Conservation (phyloP, 2,113 vertebrate genomes). For the Hipposideros armiger region DNA sequence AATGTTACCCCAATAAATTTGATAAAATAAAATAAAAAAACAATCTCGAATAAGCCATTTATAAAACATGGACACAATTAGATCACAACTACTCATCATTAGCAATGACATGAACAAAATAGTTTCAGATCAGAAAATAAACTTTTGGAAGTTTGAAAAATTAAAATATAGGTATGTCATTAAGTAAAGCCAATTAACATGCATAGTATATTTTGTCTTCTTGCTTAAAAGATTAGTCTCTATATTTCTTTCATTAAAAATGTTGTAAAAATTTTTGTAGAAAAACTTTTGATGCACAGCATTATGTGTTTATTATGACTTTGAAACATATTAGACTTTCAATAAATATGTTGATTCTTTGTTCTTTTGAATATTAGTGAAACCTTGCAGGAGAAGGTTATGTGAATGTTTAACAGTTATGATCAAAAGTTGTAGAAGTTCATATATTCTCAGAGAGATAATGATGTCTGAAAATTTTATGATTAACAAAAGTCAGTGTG, state of each 20-base stretch:
- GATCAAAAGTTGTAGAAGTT: not conserved
- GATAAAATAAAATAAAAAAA: not conserved
- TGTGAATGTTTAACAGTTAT: not conserved
- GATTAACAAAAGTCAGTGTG: constrained; percentile 50
- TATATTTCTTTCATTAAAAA: not conserved
- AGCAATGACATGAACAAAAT: not conserved
- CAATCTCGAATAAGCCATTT: not conserved
- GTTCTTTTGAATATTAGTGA: not conserved
- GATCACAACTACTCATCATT: not conserved
- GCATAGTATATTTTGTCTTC: not conserved
- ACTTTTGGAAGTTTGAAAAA: not conserved
- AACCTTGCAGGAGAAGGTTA: not conserved
- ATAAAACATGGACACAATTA: not conserved
- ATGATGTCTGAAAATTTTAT: constrained; percentile 58
- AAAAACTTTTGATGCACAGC: not conserved
- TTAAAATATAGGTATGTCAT: not conserved
- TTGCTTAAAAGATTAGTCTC: not conserved
- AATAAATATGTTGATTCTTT: not conserved
- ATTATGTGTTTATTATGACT: not conserved
- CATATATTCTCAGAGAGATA: constrained; percentile 63
- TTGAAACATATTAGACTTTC: not conserved
- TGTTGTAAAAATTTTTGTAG: not conserved
- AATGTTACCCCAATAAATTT: no score
- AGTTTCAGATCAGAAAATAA: not conserved
- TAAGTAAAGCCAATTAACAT: not conserved